A percentile compares a stretch with the other conserved stretches of the same genome.
These are phyloP conservation scores for Callyntrura guangdongensis DNA, from an alignment of 2,888 invertebrate species.

Conservation along the genomic window DNA sequence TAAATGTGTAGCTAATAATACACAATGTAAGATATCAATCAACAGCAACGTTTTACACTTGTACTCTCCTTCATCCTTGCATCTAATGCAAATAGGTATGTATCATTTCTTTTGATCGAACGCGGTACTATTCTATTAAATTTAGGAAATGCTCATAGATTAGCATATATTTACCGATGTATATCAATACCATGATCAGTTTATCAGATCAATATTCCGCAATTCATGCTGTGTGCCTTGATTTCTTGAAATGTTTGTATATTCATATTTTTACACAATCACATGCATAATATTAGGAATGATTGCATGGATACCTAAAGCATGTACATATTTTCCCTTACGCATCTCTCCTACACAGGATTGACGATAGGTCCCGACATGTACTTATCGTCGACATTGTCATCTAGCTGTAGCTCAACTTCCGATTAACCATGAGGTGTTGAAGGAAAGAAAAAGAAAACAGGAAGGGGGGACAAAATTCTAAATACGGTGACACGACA, in stretches of 20 bases:
- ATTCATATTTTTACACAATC: constrained; percentile 16
- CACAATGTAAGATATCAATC: constrained; percentile 39
- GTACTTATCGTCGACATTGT: not conserved
- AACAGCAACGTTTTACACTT: not conserved
- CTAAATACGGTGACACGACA: too few species aligned
- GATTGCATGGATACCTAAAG: not conserved
- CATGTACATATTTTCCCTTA: not conserved
- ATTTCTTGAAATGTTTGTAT: constrained; percentile 8
- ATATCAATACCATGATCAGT: constrained; percentile 3
- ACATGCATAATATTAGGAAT: not conserved
- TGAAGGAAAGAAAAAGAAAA: constrained; percentile 21
- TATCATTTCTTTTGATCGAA: not conserved
- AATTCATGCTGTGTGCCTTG: not conserved
- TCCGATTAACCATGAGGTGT: constrained; percentile 19
- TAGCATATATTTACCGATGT: constrained; percentile 24
- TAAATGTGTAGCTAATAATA: constrained; percentile 1
- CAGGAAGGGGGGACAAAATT: constrained; percentile 38
- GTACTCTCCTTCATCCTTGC: not conserved
- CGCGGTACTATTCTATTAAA: constrained; percentile 17
- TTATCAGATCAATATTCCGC: constrained; percentile 41
- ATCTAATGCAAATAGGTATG: not conserved
- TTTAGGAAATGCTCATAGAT: constrained; percentile 34
- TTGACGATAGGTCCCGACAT: not conserved
- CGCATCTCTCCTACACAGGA: not conserved
- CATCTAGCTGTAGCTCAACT: constrained; percentile 14